A percentile compares a stretch with the other conserved stretches of the same genome.
Evolutionary conservation across 2,797 vertebrate species (phyloP).

Genomic region (Anisognathus igniventris): DNA sequence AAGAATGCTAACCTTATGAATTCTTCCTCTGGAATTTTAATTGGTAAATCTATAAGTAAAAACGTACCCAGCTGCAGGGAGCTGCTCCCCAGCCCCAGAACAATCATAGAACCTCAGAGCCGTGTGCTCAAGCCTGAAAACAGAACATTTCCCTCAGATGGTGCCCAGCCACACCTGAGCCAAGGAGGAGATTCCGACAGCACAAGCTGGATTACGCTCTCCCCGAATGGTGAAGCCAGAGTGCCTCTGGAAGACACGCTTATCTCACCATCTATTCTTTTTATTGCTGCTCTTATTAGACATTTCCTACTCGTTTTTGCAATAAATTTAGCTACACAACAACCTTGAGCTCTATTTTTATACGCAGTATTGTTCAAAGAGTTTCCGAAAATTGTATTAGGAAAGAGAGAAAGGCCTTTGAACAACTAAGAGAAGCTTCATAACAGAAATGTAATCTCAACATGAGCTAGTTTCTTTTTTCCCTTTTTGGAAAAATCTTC

Average conservation of each 20-base stretch:
- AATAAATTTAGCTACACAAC: constrained; percentile 44
- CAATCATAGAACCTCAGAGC: neutral
- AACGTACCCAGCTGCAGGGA: constrained; percentile 58
- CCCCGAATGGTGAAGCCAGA: neutral
- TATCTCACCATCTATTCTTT: constrained; percentile 57
- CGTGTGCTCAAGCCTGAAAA: neutral
- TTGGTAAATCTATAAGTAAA: constrained; percentile 64
- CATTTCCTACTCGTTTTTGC: constrained; percentile 59
- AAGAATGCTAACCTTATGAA: constrained; percentile 64
- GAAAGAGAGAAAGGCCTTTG: constrained; percentile 43
- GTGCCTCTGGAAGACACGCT: constrained; percentile 33
- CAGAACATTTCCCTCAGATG: neutral
- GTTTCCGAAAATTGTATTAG: constrained; percentile 54
- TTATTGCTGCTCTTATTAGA: constrained; percentile 66
- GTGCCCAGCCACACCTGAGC: constrained; percentile 47
- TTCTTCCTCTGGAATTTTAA: constrained; percentile 64
- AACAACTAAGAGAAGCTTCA: constrained; percentile 24
- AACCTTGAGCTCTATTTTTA: constrained; percentile 62
- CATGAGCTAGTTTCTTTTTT: neutral
- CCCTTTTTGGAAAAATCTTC: neutral
- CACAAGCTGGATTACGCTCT: neutral
- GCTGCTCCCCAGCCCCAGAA: constrained; percentile 43
- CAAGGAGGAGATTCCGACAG: neutral
- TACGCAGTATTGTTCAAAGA: constrained; percentile 46
- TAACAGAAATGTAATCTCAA: neutral